A percentile compares a stretch with the other conserved stretches of the same genome.
phyloP scores from a whole-genome alignment of 2,888 invertebrate species.

The Ctenicera cuprea region DNA sequence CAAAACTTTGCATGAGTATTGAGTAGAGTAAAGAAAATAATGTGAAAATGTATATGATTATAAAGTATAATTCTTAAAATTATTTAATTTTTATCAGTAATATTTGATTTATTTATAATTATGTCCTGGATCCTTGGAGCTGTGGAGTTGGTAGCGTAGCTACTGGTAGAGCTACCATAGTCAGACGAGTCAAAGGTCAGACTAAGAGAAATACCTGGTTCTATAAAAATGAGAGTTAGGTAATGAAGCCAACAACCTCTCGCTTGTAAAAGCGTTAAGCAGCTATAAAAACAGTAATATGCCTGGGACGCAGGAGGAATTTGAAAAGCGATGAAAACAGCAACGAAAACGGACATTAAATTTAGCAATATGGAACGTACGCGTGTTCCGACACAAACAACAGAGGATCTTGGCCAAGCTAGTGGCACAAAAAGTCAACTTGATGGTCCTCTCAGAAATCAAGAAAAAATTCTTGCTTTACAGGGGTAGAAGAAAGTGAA shows the following conservation, averaged over 20 bases:
- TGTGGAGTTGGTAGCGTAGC: constrained; percentile 1
- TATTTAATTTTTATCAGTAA: too few species aligned
- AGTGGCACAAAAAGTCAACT: neutral
- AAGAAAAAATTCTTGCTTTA: constrained; percentile 17
- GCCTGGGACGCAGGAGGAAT: neutral
- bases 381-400: neutral
- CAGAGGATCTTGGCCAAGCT: neutral
- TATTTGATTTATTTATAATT: too few species aligned
- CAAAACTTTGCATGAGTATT: too few species aligned
- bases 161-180: constrained; percentile 13
- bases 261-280: constrained; percentile 3
- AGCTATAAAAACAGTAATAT: constrained; percentile 4
- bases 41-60: too few species aligned
- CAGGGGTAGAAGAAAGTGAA: constrained; percentile 2
- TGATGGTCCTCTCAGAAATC: neutral
- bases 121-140: constrained; percentile 1
- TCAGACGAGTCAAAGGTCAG: constrained; percentile 1
- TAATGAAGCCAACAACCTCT: neutral
- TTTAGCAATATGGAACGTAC: neutral
- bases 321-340: neutral
- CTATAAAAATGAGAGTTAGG: neutral
- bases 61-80: too few species aligned
- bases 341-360: constrained; percentile 1
- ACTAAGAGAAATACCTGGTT: constrained; percentile 26
- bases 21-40: too few species aligned